Evolutionary conservation across 2,113 vertebrate species (phyloP), one percentile per base, ranked within the genome.

Genomic region (Rhinopomastus cyanomelas): DNA sequence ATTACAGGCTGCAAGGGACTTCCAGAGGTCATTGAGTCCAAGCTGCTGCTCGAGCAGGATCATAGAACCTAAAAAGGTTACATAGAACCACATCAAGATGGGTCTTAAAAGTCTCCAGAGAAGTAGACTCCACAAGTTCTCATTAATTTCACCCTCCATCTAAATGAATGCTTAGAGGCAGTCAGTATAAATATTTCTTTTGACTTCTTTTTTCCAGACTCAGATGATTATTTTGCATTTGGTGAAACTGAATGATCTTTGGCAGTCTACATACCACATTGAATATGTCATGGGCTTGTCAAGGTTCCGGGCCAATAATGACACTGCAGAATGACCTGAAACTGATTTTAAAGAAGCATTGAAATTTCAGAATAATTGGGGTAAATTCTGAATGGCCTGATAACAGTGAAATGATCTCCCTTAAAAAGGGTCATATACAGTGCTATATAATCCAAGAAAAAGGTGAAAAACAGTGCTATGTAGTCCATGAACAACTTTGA

Each of bases 401-500:
- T 85, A 91, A 61, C 37, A 39, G 17, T 68, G 29, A 16, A 52
- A 6, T 76, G 27, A 42, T 78, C 5, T 92, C 51, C 71, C 3
- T 57, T 75, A 37, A 42, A 69, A 83, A 69, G 8, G 11, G 34
- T 76, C 51, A 73, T 85, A 64, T 90, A 9, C 16, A 88, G 15
- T 16, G 3, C 7, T 72, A 32, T 60, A 22, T 67, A 88, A 90
- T 84, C 51, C 42, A 34, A 16, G 26, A 6, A 88, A n/a, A n/a
- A n/a, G 53, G 71, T 85, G 81, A 87, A 87, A 64, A 91, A 9
- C 16, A 88, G 15, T 16, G 3, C 7, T 72, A 32, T 60, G 20
- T 67, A 88, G 90, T 84, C 51, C 42, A 34, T 17, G 26, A 6
- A 88, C 85, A 37, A 23, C 60, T 95, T 84, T 89, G 56, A 94